Conservation (phyloP, 2,888 invertebrate genomes). For the Teleiodes luculella region DNA sequence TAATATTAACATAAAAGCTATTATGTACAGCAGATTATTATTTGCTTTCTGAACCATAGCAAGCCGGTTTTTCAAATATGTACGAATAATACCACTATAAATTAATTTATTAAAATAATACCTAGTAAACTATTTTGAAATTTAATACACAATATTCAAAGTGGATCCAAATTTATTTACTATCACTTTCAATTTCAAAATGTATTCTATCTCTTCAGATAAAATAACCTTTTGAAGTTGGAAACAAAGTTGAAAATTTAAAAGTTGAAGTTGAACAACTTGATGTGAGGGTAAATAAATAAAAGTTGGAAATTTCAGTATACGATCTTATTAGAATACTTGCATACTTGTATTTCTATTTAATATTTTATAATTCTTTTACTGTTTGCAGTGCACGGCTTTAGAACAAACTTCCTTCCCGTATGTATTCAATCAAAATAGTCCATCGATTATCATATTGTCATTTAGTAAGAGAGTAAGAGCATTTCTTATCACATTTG, state of each 20-base stretch:
- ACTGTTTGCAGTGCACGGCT: too few species aligned
- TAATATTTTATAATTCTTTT: too few species aligned
- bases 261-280: neutral
- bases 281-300: conserved; percentile 10
- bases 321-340: neutral
- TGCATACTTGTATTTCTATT: neutral
- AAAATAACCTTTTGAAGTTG: neutral
- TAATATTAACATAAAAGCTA: too few species aligned
- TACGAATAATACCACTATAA: too few species aligned
- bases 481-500: too few species aligned
- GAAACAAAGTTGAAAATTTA: neutral
- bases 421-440: too few species aligned
- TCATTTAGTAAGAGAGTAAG: too few species aligned
- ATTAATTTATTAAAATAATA: neutral
- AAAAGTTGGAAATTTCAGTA: conserved; percentile 5
- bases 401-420: too few species aligned
- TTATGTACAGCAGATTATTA: too few species aligned
- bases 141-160: neutral
- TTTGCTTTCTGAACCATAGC: too few species aligned
- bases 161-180: neutral
- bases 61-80: too few species aligned
- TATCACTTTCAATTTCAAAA: conserved; percentile 6
- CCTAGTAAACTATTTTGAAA: neutral
- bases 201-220: neutral
- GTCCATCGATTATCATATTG: too few species aligned